Evolutionary conservation across 2,888 invertebrate species (phyloP).

Genomic region (Phortica magna): DNA sequence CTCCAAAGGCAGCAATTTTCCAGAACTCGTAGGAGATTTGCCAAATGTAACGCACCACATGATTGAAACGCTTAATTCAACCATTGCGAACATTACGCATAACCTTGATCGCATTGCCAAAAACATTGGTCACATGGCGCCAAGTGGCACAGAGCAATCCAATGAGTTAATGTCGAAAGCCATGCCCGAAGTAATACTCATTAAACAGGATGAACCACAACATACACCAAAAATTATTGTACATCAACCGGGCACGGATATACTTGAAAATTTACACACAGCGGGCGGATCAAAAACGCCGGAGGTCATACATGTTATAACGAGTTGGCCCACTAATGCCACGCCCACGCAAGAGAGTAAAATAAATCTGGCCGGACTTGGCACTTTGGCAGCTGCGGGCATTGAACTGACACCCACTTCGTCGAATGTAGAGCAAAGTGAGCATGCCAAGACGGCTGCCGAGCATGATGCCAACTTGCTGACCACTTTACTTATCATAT

Average conservation of each 20-base stretch:
- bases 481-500: slow-evolving; percentile 68
- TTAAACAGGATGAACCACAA: slow-evolving; percentile 70
- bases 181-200: slow-evolving; percentile 74
- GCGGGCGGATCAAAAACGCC: slow-evolving; percentile 61
- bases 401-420: slow-evolving; percentile 34
- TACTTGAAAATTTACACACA: slow-evolving; percentile 65
- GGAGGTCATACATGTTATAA: slow-evolving; percentile 77
- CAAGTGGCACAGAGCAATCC: slow-evolving; percentile 40
- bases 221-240: slow-evolving; percentile 75
- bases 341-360: slow-evolving; percentile 49
- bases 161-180: slow-evolving; percentile 55
- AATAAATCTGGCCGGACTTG: slow-evolving; percentile 62
- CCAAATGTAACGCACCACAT: slow-evolving; percentile 73
- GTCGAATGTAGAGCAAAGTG: slow-evolving; percentile 18
- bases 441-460: slow-evolving; percentile 42
- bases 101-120: slow-evolving; percentile 73
- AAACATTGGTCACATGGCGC: slow-evolving; percentile 67
- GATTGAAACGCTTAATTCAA: slow-evolving; percentile 75
- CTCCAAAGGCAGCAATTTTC: neutral
- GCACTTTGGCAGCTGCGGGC: slow-evolving; percentile 45
- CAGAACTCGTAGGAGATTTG: slow-evolving; percentile 41
- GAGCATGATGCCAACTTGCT: slow-evolving; percentile 71
- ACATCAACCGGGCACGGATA: slow-evolving; percentile 67
- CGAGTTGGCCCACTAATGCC: slow-evolving; percentile 54
- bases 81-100: slow-evolving; percentile 75